These are phyloP conservation scores for Pelagia noctiluca DNA, from an alignment of 30 jellyfish, hydroid and myxozoan species.

Conservation along the genomic window DNA sequence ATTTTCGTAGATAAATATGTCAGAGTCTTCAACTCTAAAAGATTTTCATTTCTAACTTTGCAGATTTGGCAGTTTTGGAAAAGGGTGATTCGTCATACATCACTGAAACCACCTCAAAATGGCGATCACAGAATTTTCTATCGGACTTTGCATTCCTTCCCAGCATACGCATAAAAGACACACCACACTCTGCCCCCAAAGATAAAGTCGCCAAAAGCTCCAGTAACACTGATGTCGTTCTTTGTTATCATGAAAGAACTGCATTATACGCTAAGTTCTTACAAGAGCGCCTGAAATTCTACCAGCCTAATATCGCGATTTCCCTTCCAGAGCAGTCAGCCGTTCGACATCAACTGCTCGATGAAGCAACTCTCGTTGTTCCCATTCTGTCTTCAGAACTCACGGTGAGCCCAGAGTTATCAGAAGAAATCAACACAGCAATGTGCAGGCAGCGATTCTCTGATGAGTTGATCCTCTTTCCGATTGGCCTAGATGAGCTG, in stretches of 20 bases:
- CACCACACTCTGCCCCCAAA: neutral
- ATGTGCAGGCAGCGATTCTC: constrained; percentile 86
- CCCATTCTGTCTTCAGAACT: constrained; percentile 70
- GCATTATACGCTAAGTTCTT: constrained; percentile 29
- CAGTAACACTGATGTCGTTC: constrained; percentile 50
- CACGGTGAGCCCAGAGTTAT: constrained; percentile 41
- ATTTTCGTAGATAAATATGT: too few relatives aligned
- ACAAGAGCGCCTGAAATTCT: constrained; percentile 24
- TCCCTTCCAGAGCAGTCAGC: constrained; percentile 57
- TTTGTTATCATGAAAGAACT: constrained; percentile 60
- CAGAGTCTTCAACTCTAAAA: too few relatives aligned
- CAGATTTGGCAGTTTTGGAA: too few relatives aligned
- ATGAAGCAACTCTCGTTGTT: constrained; percentile 70
- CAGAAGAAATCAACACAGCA: constrained; percentile 81
- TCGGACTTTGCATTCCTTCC: constrained; percentile 48
- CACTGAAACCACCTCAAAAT: constrained; percentile 44
- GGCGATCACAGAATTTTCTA: constrained; percentile 62
- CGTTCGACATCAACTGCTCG: constrained; percentile 70
- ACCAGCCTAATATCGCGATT: constrained; percentile 49
- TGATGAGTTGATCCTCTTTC: constrained; percentile 64
- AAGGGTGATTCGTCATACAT: too few relatives aligned
- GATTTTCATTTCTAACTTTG: too few relatives aligned
- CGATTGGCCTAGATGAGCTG: constrained; percentile 66
- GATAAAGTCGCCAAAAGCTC: neutral
- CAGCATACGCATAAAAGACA: constrained; percentile 24